Conservation (phyloP, 2,888 invertebrate genomes). For the Escarpia spicata region DNA sequence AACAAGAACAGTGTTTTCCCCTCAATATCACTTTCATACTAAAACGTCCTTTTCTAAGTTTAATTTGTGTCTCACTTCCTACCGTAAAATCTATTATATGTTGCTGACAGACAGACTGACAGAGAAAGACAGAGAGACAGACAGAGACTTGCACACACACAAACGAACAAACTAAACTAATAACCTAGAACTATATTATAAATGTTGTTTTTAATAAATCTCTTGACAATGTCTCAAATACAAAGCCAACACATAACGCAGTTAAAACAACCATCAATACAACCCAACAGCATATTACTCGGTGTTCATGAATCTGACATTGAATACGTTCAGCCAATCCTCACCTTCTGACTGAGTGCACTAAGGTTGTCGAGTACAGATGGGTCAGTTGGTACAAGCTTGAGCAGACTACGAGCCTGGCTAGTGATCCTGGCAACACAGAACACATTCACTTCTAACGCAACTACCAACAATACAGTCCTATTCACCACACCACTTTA, state of each 20-base stretch:
- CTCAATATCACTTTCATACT: too few relatives aligned
- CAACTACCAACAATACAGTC: not conserved
- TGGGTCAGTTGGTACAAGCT: slow-evolving; percentile 68
- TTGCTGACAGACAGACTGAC: too few relatives aligned
- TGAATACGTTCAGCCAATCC: slow-evolving; percentile 18
- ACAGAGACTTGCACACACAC: not conserved
- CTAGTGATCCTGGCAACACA: slow-evolving; percentile 58
- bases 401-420: slow-evolving; percentile 65
- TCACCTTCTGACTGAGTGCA: slow-evolving; percentile 61
- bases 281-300: not conserved
- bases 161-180: not conserved
- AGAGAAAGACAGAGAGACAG: not conserved
- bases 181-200: not conserved
- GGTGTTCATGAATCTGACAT: too few relatives aligned
- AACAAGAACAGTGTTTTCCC: too few relatives aligned
- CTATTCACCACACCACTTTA: not conserved
- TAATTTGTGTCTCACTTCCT: too few relatives aligned
- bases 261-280: not conserved
- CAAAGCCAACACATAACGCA: not conserved
- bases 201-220: not conserved
- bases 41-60: too few relatives aligned
- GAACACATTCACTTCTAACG: not conserved
- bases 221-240: not conserved
- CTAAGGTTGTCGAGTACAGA: slow-evolving; percentile 66
- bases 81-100: too few relatives aligned